Evolutionary conservation across 2,113 vertebrate genomes (phyloP).

Genomic region (Heptranchias perlo): DNA sequence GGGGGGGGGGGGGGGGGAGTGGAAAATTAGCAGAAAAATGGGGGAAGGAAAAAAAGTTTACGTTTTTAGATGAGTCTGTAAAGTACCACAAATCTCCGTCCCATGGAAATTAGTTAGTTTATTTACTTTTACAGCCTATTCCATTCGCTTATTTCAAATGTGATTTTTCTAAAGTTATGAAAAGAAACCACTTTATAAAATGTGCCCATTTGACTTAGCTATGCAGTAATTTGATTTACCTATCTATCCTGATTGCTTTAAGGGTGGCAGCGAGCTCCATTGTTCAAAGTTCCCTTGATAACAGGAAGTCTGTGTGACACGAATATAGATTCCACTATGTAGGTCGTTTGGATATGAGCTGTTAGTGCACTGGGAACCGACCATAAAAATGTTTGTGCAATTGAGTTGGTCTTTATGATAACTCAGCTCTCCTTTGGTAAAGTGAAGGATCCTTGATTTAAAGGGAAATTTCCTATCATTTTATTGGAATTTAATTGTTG

Average conservation of each 20-base stretch:
- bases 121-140: not conserved
- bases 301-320: not conserved
- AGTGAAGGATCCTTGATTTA: not conserved
- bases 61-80: not conserved
- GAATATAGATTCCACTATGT: not conserved
- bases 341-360: not conserved
- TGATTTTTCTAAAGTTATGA: not conserved
- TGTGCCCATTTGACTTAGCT: not conserved
- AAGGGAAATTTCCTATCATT: too few relatives aligned
- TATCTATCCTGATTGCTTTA: not conserved
- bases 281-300: conserved; percentile 13
- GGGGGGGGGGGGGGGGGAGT: not conserved
- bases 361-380: not conserved
- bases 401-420: not conserved
- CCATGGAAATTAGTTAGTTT: not conserved
- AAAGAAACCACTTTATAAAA: not conserved
- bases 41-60: not conserved
- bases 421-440: not conserved
- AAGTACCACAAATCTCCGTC: not conserved
- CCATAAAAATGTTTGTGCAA: not conserved
- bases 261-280: not conserved
- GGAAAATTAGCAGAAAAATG: too few relatives aligned
- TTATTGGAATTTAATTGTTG: not conserved
- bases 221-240: not conserved
- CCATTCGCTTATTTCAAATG: not conserved